Evolutionary conservation across 2,113 vertebrate genomes (phyloP), one percentile per base, ranked within the genome.

Genomic region (Dicerorhinus sumatrensis): DNA sequence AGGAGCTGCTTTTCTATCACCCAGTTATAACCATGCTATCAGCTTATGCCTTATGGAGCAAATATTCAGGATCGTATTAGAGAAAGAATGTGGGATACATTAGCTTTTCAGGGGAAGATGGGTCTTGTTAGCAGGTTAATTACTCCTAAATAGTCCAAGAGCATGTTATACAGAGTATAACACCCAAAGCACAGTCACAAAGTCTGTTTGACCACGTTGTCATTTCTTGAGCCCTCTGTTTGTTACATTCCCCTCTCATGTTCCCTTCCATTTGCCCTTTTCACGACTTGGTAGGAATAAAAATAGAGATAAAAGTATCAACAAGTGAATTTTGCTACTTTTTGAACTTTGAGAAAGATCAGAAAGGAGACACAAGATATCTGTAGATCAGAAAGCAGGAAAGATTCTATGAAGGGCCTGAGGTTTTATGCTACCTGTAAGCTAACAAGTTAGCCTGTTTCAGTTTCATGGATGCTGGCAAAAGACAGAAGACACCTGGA

Each of bases 1-100:
- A 95, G 83, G 33, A 62, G 31, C 65, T 63, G 16, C 56, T 96
- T 92, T 80, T 69, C 63, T 93, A 33, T 87, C n/a, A 94, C n/a
- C 29, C 67, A 54, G 91, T 72, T 81, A 67, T 67, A 90, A n/a
- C 29, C 25, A 27, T 51, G 23, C 51, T 92, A 23, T 60, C 56
- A 92, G 13, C 7, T 75, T 81, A 63, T n/a, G 8, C 58, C 88
- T 94, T 62, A 87, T 17, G 27, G 6, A 5, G 31, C n/a, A 89
- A 91, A 77, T 75, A 95, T 73, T 95, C 65, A 80, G n/a, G 42
- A 29, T 5, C 27, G 29, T 48, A 48, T 62, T 33, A 83, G 48
- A 91, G 14, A 84, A 82, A 67, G 16, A 69, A 91, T 54, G 9
- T 29, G 23, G 7, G 46, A 16, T 16, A 67, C 27, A 21, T 60